Percentiles rank a stretch among this genome's conserved stretches.
phyloP scores from a whole-genome alignment of 2,888 invertebrate species.

The Brassicogethes aeneus region DNA sequence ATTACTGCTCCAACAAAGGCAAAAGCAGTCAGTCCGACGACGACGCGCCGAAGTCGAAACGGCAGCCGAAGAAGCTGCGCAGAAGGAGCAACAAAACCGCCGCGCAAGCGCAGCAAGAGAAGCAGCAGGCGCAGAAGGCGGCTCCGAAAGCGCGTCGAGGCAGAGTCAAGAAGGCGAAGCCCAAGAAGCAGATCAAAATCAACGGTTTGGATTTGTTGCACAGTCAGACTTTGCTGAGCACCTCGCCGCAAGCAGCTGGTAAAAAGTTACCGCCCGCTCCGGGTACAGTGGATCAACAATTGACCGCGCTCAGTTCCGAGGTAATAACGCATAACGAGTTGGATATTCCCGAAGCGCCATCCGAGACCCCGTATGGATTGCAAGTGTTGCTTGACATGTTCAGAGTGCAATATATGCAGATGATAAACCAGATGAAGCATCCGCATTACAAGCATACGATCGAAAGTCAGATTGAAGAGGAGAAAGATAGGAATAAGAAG shows the following conservation, averaged over 20 bases:
- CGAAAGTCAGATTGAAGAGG: conserved; percentile 68
- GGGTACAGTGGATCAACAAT: conserved; percentile 84
- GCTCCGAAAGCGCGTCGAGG: conserved; percentile 45
- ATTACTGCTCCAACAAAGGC: conserved; percentile 55
- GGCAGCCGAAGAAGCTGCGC: conserved; percentile 41
- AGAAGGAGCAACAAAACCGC: conserved; percentile 38
- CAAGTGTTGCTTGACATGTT: conserved; percentile 82
- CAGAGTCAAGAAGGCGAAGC: conserved; percentile 51
- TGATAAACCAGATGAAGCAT: conserved; percentile 76
- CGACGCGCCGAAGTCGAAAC: conserved; percentile 38
- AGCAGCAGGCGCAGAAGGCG: conserved; percentile 29
- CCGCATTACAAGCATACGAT: conserved; percentile 65
- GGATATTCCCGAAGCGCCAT: conserved; percentile 69
- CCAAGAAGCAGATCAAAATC: conserved; percentile 65
- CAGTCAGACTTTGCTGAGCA: conserved; percentile 81
- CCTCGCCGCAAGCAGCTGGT: conserved; percentile 62
- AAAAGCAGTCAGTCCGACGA: conserved; percentile 56
- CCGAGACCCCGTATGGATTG: conserved; percentile 74
- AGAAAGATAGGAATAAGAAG: conserved; percentile 67
- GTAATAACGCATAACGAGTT: conserved; percentile 68
- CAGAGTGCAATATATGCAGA: conserved; percentile 75
- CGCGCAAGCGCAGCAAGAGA: conserved; percentile 22
- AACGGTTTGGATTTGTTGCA: conserved; percentile 82
- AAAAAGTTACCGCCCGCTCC: conserved; percentile 79
- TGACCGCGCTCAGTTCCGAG: conserved; percentile 67